A percentile compares a stretch with the other conserved stretches of the same genome.
Conservation (phyloP, 2,113 vertebrate species). For the Sclerurus mexicanus region DNA sequence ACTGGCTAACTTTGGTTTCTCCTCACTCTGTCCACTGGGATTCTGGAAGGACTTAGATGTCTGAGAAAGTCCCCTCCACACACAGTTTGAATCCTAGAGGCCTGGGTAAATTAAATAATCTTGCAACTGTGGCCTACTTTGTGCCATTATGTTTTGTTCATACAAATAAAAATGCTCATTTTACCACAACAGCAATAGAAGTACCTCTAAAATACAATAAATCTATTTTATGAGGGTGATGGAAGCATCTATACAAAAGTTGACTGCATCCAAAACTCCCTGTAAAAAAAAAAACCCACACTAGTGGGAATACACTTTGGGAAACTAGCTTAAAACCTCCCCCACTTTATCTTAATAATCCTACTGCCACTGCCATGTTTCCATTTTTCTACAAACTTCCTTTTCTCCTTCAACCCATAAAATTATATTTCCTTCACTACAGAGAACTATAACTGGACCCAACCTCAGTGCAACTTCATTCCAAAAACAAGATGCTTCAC, state of each 20-base stretch:
- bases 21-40: neutral
- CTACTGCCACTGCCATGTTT: neutral
- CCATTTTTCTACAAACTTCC: neutral
- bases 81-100: neutral
- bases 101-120: neutral
- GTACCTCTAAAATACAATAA: neutral
- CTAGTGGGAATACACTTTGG: neutral
- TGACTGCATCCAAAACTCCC: neutral
- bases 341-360: neutral
- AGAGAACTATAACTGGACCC: neutral
- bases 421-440: neutral
- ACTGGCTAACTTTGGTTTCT: neutral
- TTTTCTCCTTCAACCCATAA: neutral
- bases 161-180: neutral
- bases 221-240: neutral
- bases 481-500: neutral
- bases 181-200: neutral
- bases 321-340: neutral
- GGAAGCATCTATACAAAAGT: neutral
- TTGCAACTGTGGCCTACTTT: neutral
- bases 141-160: neutral
- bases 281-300: accelerated
- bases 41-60: neutral
- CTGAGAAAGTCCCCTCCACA: neutral
- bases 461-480: neutral